phyloP scores from a whole-genome alignment of 2,113 vertebrate genomes.

The Spheniscus mendiculus region DNA sequence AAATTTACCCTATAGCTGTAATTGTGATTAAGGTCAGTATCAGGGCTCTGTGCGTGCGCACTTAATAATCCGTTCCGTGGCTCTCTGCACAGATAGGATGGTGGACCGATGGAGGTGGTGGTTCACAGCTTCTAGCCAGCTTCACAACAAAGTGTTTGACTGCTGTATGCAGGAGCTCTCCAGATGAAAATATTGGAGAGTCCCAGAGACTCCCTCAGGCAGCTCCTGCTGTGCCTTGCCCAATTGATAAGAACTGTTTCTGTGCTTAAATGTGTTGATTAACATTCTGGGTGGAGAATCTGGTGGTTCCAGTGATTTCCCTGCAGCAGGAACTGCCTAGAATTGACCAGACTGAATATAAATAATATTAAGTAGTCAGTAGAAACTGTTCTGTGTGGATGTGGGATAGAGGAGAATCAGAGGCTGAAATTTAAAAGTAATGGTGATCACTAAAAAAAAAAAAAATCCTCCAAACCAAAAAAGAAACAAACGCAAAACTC shows the following conservation, averaged over 20 bases:
- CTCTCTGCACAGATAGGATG: neutral
- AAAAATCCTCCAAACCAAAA: neutral
- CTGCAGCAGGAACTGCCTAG: neutral
- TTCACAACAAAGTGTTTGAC: neutral
- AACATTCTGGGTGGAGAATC: neutral
- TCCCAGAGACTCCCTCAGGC: neutral
- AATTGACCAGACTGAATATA: neutral
- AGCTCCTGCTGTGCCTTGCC: neutral
- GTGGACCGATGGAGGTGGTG: accelerated
- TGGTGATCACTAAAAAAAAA: neutral
- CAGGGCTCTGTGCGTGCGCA: neutral
- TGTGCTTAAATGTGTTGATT: neutral
- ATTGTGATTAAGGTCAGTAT: neutral
- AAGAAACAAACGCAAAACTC: neutral
- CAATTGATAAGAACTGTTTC: neutral
- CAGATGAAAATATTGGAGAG: neutral
- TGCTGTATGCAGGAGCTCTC: neutral
- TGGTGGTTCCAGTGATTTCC: neutral
- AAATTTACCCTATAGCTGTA: neutral
- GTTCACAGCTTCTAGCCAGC: neutral
- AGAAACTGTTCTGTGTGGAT: neutral
- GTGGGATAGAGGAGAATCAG: neutral
- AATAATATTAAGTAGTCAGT: neutral
- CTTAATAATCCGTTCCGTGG: neutral
- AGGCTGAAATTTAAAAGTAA: neutral